Base-by-base conservation (phyloP, 2,888 invertebrate species). In the Dicyrtoma fusca region DNA sequence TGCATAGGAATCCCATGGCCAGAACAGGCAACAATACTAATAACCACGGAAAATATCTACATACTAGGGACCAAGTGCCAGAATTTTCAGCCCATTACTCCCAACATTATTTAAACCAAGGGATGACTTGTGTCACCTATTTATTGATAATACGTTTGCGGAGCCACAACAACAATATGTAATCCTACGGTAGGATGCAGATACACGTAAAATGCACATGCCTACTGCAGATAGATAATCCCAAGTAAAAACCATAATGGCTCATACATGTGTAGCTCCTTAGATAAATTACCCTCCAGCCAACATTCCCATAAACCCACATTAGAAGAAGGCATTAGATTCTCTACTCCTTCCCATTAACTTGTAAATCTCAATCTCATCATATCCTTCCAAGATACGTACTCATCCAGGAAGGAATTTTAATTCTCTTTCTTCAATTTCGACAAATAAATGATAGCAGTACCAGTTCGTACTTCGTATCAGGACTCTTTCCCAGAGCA, bases 71-170 rank as follows among this genome's bases (percentile, higher is more conserved):
- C 4, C 34, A 8, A 34, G 61, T 61, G 61, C 61, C 61, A 61
- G 42, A 42, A 61, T 61, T 61, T 61, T 34, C 61, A 17, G 21
- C 61, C 61, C 61, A 61, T 61, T 61, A 61, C 61, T 42, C 17
- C 17, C 10, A 19, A 61, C 61, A 61, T 61, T 61, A 61, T 49
- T 49, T 17, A 49, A 34, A 49, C 49, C 14, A 57, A 14, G 61
- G 21, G 21, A 61, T 61, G 26, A 44, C 17, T 61, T 61, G 61
- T 59, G 49, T 53, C 21, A 34, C 34, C 34, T 34, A 34, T 34
- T 34, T 34, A 34, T 34, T 34, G 34, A 34, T 34, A 34, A 34
- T 8, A 34, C 34, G 34, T 8, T 34, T 34, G 34, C 34, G 34
- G 34, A 34, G 4, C n/a, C n/a, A n/a, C n/a, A n/a, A n/a, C n/a